phyloP scores from a whole-genome alignment of 2,888 invertebrate species.

The Zygogramma bicolorata region DNA sequence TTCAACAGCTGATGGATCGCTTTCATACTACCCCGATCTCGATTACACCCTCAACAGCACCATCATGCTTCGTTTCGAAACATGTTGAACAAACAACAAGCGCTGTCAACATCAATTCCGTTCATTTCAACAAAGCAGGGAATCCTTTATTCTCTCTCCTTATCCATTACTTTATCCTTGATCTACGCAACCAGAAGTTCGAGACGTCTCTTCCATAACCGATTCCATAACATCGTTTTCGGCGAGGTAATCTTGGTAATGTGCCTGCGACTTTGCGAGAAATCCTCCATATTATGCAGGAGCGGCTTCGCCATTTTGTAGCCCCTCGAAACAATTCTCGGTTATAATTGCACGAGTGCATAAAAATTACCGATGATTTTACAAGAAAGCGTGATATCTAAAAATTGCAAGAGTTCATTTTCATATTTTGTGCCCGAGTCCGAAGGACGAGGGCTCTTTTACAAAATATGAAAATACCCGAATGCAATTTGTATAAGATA shows the following conservation, averaged over 20 bases:
- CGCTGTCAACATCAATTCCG: not conserved
- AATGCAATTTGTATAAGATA: no score
- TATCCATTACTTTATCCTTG: not conserved
- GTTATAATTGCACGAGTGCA: no score
- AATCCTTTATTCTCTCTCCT: not conserved
- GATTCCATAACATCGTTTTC: constrained; percentile 2
- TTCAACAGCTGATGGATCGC: not conserved
- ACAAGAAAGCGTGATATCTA: no score
- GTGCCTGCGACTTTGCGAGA: not conserved
- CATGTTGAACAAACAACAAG: not conserved
- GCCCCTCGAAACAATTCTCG: not conserved
- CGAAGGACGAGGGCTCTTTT: no score
- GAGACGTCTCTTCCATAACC: not conserved
- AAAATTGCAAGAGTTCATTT: no score
- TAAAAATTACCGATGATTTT: no score
- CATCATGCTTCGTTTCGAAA: not conserved
- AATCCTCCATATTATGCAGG: not conserved
- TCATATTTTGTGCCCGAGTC: no score
- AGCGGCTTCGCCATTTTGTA: not conserved
- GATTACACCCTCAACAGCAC: not conserved
- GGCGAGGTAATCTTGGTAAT: not conserved
- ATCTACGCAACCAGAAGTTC: not conserved
- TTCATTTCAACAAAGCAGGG: not conserved
- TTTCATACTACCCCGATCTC: not conserved
- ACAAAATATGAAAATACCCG: no score